A percentile compares a stretch with the other conserved stretches of the same genome.
Conservation (phyloP, 2,888 invertebrate species). For the Dryocosmus kuriphilus region DNA sequence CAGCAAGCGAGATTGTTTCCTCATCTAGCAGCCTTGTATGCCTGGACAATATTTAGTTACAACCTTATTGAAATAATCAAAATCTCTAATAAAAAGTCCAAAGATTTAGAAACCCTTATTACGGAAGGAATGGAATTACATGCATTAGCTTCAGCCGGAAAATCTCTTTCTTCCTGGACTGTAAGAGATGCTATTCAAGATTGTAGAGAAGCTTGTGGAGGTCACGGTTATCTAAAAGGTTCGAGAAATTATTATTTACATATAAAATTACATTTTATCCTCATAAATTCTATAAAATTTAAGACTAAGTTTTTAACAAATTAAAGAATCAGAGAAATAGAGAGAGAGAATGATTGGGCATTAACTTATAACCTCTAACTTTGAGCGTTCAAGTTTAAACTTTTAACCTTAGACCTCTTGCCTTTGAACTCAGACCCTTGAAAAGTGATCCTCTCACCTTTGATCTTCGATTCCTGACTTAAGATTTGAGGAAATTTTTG, state of each 20-base stretch:
- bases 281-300: no score
- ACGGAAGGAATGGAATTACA: constrained; percentile 85
- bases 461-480: no score
- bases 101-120: constrained; percentile 65
- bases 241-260: constrained; percentile 41
- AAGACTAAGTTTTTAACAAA: no score
- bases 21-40: constrained; percentile 85
- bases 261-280: no score
- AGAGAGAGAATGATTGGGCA: no score
- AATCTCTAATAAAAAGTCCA: background rate
- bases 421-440: no score
- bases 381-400: no score
- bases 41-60: constrained; percentile 81
- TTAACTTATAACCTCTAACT: no score
- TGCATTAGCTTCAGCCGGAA: constrained; percentile 86
- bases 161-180: constrained; percentile 91
- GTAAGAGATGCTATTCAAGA: constrained; percentile 94
- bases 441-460: no score
- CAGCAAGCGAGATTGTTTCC: constrained; percentile 90
- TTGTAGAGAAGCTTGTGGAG: constrained; percentile 95
- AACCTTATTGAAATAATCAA: constrained; percentile 66
- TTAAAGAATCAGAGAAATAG: no score
- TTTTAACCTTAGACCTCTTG: no score
- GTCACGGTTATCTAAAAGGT: constrained; percentile 94
- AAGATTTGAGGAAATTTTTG: no score